phyloP scores from a whole-genome alignment of 2,797 vertebrate species.

The Falco novaeseelandiae region DNA sequence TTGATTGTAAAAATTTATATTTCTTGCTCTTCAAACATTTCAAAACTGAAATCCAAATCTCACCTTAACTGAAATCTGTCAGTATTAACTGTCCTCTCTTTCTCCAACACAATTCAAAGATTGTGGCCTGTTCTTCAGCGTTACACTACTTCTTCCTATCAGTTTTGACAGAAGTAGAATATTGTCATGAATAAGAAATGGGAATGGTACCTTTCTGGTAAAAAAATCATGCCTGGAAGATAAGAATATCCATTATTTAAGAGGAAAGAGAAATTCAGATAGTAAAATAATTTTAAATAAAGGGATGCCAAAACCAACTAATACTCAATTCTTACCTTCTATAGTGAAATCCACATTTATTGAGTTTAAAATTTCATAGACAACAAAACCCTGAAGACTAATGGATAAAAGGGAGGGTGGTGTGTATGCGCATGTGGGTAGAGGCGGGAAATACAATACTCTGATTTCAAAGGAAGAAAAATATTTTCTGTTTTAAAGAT shows the following conservation, averaged over 20 bases:
- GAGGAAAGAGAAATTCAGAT: slow-evolving; percentile 19
- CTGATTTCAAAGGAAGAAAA: not conserved
- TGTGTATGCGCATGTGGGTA: too few relatives aligned
- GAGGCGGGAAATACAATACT: not conserved
- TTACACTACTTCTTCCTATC: not conserved
- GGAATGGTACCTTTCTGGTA: not conserved
- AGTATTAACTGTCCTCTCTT: not conserved
- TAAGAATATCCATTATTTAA: not conserved
- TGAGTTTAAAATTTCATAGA: not conserved
- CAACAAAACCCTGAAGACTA: not conserved
- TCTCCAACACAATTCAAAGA: not conserved
- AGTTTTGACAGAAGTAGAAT: not conserved
- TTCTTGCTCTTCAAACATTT: not conserved
- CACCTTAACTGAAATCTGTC: not conserved
- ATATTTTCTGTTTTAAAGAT: not conserved
- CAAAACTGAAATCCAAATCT: not conserved
- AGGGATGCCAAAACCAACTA: not conserved
- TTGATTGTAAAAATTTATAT: not conserved
- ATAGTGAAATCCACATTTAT: not conserved
- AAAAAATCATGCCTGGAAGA: not conserved
- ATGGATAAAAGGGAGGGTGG: not conserved
- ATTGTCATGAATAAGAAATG: not conserved
- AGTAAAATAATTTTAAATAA: not conserved
- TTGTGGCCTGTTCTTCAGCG: not conserved
- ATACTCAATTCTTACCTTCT: not conserved